Conservation (phyloP, 2,888 invertebrate species). For the Drosophila atroscutellata region DNA sequence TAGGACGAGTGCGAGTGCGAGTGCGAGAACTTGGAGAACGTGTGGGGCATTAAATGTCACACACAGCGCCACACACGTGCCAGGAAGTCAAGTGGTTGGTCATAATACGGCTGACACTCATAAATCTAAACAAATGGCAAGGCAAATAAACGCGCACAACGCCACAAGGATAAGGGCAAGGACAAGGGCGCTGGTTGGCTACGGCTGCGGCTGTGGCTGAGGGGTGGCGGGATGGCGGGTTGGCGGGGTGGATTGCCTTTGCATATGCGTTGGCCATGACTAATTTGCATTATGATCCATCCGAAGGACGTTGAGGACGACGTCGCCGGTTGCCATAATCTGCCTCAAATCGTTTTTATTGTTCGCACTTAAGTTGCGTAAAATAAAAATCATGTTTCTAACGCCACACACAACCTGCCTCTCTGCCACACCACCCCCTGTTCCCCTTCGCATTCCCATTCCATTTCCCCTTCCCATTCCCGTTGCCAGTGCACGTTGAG, state of each 20-base stretch:
- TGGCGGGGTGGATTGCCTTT: slow-evolving; percentile 32
- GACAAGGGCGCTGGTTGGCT: background rate
- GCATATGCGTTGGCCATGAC: slow-evolving; percentile 79
- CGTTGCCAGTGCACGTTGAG: slow-evolving; percentile 10
- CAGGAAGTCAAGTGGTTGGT: slow-evolving; percentile 82
- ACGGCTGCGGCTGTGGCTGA: background rate
- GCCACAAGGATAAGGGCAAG: slow-evolving; percentile 1
- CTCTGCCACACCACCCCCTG: background rate
- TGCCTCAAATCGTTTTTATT: slow-evolving; percentile 81
- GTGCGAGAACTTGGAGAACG: slow-evolving; percentile 37
- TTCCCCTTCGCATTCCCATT: background rate
- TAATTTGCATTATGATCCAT: slow-evolving; percentile 79
- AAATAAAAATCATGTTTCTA: slow-evolving; percentile 84
- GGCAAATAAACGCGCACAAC: slow-evolving; percentile 57
- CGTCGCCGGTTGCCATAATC: slow-evolving; percentile 72
- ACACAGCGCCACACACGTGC: slow-evolving; percentile 68
- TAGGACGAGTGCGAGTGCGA: background rate
- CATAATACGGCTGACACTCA: slow-evolving; percentile 78
- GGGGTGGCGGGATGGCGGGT: background rate
- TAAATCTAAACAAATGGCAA: slow-evolving; percentile 77
- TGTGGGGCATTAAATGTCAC: slow-evolving; percentile 72
- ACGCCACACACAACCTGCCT: slow-evolving; percentile 53
- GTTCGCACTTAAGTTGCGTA: slow-evolving; percentile 84
- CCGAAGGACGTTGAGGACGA: slow-evolving; percentile 27
- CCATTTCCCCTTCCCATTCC: background rate